Base-by-base conservation (phyloP, 1,140 invertebrate species). In the Microplitis demolitor region DNA sequence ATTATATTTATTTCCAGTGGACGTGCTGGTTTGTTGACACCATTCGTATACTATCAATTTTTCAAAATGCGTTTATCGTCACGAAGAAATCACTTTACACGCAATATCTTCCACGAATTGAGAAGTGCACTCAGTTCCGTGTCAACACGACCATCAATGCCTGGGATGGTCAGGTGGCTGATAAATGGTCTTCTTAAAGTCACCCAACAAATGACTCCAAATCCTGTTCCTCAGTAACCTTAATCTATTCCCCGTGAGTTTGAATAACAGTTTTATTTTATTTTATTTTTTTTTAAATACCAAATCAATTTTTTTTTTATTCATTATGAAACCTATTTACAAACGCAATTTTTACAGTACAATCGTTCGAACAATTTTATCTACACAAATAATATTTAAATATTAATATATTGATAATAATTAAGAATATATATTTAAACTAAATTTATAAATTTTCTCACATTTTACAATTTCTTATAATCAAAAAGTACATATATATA, bases 11-110 rank as follows among this genome's bases (percentile, higher is more conserved):
- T 66, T 1, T 14, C 6, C 11, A 97, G 96, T 80, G 96, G 96
- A 8, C 91, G 92, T 83, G 93, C 93, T 79, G 93, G 93, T 66
- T 84, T 98, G 16, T 87, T 98, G 74, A 94, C 96, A 45, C 96
- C 96, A 50, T 94, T 98, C 83, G 90, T 98, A 62, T 99, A 98
- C 88, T 98, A 98, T 87, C 95, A 97, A 80, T 99, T 99, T 86
- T 87, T 99, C 71, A 91, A 91, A 56, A 86, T 97, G 79, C 92
- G 97, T 62, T 97, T 98, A 87, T 88, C 93, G 50, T 98, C 97
- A 4, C 91, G 95, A 70, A 92, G 97, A 78, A 99, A 99, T 90
- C 97, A 97, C 0, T 97, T 97, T 87, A 97, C 95, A 31, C 92
- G 96, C 74, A 95, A 94, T 76, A 92, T 96, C 83, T 97, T 97